A percentile compares a stretch with the other conserved stretches of the same genome.
Conservation (phyloP, 1,140 invertebrate species). For the Catajapyx aquilonaris region DNA sequence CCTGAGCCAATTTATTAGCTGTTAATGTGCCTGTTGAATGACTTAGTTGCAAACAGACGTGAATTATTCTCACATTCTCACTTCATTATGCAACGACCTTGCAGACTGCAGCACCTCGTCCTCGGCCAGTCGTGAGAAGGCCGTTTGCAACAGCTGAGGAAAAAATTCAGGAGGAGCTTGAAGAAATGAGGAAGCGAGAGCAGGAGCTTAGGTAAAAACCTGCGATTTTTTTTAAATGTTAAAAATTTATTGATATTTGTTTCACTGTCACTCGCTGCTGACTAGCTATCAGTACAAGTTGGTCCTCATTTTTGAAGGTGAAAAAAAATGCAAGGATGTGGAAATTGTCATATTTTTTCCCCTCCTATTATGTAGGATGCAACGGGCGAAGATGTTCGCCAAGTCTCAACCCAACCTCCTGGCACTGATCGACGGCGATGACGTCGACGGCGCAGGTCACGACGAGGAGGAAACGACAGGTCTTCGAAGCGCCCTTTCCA, state of each 20-base stretch:
- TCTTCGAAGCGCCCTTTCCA: conserved; percentile 13
- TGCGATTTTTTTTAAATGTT: conserved; percentile 3
- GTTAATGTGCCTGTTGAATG: neutral
- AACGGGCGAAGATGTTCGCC: conserved; percentile 22
- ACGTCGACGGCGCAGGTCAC: conserved; percentile 18
- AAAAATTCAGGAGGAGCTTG: conserved; percentile 53
- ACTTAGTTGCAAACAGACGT: neutral
- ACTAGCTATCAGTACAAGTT: neutral
- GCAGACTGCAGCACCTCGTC: neutral
- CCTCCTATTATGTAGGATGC: conserved; percentile 16
- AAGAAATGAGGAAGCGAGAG: conserved; percentile 48
- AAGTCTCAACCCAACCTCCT: conserved; percentile 26
- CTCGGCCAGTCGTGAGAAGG: neutral
- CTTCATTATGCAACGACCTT: neutral
- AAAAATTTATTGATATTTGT: conserved; percentile 2
- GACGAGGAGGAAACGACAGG: conserved; percentile 16
- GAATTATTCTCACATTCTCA: neutral
- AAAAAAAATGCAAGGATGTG: neutral
- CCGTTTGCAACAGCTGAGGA: conserved; percentile 32
- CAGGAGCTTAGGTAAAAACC: conserved; percentile 38
- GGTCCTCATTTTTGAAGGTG: neutral
- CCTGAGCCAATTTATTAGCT: neutral
- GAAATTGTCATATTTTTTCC: neutral
- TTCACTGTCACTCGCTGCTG: neutral
- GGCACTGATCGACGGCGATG: conserved; percentile 19